Conservation (phyloP, 1,140 invertebrate genomes). For the Plectus sambesii region DNA sequence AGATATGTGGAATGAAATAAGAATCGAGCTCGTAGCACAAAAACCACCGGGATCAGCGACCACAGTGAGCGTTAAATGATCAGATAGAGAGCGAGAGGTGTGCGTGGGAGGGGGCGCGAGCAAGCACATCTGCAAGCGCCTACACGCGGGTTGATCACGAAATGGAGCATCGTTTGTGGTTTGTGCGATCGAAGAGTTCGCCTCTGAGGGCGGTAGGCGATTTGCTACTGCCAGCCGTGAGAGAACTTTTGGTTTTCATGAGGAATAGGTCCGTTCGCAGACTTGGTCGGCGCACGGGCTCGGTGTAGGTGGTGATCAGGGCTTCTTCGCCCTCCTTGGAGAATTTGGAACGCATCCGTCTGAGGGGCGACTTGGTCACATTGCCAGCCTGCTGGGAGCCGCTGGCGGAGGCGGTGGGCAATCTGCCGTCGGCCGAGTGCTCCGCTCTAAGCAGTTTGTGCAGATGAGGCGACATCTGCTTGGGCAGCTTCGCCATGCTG, state of each 20-base stretch:
- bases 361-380: slow-evolving; percentile 22
- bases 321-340: slow-evolving; percentile 44
- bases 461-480: slow-evolving; percentile 48
- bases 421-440: slow-evolving; percentile 41
- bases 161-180: too few relatives aligned
- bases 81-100: too few relatives aligned
- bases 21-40: too few relatives aligned
- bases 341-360: slow-evolving; percentile 30
- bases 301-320: slow-evolving; percentile 69
- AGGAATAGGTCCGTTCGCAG: slow-evolving; percentile 71
- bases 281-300: slow-evolving; percentile 67
- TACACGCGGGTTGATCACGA: too few relatives aligned
- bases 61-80: too few relatives aligned
- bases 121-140: too few relatives aligned
- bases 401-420: slow-evolving; percentile 10
- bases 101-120: too few relatives aligned
- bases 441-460: slow-evolving; percentile 44
- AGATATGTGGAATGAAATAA: too few relatives aligned
- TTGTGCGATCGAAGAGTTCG: slow-evolving; percentile 4
- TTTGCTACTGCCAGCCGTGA: neutral
- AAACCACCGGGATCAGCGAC: too few relatives aligned
- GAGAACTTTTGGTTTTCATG: slow-evolving; percentile 61
- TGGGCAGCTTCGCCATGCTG: slow-evolving; percentile 45
- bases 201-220: neutral
- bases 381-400: slow-evolving; percentile 1